These are phyloP conservation scores for Lepus americanus DNA, from an alignment of 2,113 vertebrate genomes.

Conservation along the genomic window DNA sequence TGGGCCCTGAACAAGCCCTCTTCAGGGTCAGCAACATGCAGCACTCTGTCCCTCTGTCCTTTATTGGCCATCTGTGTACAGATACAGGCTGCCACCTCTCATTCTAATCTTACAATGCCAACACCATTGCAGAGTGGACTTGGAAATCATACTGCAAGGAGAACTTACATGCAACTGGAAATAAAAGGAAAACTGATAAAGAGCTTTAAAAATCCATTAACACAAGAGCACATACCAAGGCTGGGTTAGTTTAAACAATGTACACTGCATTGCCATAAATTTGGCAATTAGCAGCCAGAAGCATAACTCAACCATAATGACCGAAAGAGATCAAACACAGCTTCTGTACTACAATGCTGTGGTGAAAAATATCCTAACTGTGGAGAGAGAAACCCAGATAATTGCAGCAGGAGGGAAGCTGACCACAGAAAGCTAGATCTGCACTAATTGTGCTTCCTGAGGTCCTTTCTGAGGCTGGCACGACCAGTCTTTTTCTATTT, in stretches of 20 bases:
- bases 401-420: not conserved
- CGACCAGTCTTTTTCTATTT: not conserved
- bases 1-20: not conserved
- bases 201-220: not conserved
- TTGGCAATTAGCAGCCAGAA: not conserved
- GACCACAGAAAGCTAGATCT: not conserved
- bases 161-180: not conserved
- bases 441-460: not conserved
- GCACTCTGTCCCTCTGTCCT: not conserved
- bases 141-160: not conserved
- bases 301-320: constrained; percentile 17
- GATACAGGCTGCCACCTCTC: not conserved
- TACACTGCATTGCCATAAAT: not conserved
- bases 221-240: not conserved
- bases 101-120: not conserved
- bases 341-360: not conserved
- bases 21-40: not conserved
- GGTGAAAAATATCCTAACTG: not conserved
- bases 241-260: not conserved
- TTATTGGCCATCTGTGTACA: not conserved
- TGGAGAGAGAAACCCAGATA: not conserved
- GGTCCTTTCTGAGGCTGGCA: not conserved
- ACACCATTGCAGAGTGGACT: not conserved
- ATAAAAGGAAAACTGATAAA: not conserved
- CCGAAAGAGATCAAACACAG: not conserved